Base-by-base conservation (phyloP, 1,140 invertebrate species). In the Elymnias hypermnestra region DNA sequence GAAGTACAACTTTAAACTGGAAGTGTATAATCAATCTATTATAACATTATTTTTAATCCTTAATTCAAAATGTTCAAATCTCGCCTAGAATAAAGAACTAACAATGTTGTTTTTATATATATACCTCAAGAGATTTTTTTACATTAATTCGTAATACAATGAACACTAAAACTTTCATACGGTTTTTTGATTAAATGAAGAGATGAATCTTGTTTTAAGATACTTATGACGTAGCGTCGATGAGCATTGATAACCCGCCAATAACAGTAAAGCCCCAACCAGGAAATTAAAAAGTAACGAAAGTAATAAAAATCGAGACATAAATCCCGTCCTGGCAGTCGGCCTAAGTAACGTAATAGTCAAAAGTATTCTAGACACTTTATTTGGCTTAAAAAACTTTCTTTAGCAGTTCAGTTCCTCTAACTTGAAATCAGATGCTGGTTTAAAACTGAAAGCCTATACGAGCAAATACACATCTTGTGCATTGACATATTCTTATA, bases 221-320 rank as follows among this genome's bases (percentile, higher is more conserved):
- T n/a, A n/a, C n/a, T n/a, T n/a, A n/a, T n/a, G n/a, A n/a, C n/a
- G n/a, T n/a, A n/a, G n/a, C n/a, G n/a, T n/a, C n/a, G n/a, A n/a
- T n/a, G n/a, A n/a, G 25, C 21, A 23, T 49, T 22, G 17, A 26
- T 38, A 26, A 14, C 12, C 29, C 12, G 1, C 5, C 10, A 2
- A 12, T 48, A 40, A 28, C 25, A 40, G 15, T 17, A 19, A 41
- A 43, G 15, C 39, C 33, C 33, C 31, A 14, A 22, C 42, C 43
- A 33, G 51, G 49, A 57, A 54, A 54, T 52, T 52, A 52, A 52
- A 52, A 55, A 63, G 55, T 55, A 55, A 58, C 51, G 37, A 51
- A 26, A 45, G 49, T 57, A 62, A 52, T 54, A 52, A 51, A 40
- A 41, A 50, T 57, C 48, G 45, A 35, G 37, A 43, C 47, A 51